These are phyloP conservation scores for Apotomis betuletana DNA, from an alignment of 2,888 invertebrate genomes.

Conservation along the genomic window DNA sequence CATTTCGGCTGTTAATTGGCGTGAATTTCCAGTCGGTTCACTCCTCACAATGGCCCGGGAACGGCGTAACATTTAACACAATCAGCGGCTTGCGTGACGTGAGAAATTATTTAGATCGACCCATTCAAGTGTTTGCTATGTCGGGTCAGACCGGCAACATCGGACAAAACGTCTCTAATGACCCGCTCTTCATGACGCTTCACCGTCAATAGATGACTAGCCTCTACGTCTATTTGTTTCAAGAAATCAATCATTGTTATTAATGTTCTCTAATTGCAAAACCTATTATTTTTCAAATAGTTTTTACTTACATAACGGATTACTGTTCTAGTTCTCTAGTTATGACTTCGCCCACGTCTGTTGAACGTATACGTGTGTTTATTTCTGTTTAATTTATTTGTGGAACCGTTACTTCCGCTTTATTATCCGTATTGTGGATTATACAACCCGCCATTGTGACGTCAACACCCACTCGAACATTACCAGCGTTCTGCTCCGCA, in stretches of 20 bases:
- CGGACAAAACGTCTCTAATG: slow-evolving; percentile 30
- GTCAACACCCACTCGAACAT: slow-evolving; percentile 14
- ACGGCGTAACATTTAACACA: slow-evolving; percentile 67
- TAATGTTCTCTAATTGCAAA: slow-evolving; percentile 14
- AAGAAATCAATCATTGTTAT: slow-evolving; percentile 17
- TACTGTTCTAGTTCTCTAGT: background rate
- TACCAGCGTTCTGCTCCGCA: slow-evolving; percentile 5
- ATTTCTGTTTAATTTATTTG: slow-evolving; percentile 25
- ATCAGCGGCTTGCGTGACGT: slow-evolving; percentile 48
- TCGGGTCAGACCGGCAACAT: slow-evolving; percentile 50
- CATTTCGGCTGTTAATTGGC: slow-evolving; percentile 67
- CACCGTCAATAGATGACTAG: background rate
- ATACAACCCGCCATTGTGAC: slow-evolving; percentile 18
- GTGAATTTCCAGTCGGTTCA: slow-evolving; percentile 67
- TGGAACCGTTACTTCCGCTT: slow-evolving; percentile 29
- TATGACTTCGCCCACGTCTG: slow-evolving; percentile 11
- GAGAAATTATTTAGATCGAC: slow-evolving; percentile 39
- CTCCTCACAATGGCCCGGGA: slow-evolving; percentile 66
- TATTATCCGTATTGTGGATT: slow-evolving; percentile 28
- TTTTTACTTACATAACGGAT: slow-evolving; percentile 7
- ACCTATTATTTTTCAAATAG: background rate
- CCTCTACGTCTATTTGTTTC: background rate
- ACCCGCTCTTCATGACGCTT: background rate
- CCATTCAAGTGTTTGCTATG: slow-evolving; percentile 37
- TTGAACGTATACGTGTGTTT: slow-evolving; percentile 2